These are phyloP conservation scores for Bujurquina vittata DNA, from an alignment of 2,113 vertebrate genomes.

Conservation along the genomic window DNA sequence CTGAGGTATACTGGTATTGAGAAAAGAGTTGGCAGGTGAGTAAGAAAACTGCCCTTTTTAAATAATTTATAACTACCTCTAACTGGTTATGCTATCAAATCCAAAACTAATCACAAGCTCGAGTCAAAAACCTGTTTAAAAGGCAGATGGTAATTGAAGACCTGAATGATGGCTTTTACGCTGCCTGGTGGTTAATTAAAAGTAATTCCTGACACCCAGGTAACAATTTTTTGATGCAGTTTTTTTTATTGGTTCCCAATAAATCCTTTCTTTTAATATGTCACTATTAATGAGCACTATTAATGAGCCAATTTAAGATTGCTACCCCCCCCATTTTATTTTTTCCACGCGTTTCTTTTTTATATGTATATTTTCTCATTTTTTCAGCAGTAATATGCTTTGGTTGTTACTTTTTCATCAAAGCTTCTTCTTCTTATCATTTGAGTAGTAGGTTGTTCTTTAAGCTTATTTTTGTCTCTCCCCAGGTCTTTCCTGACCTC, in stretches of 20 bases:
- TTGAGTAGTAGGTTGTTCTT: background rate
- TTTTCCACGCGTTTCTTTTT: background rate
- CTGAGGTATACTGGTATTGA: conserved; percentile 86
- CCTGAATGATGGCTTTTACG: background rate
- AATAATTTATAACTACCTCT: background rate
- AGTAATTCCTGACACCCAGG: background rate
- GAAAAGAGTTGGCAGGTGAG: conserved; percentile 88
- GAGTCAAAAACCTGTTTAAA: background rate
- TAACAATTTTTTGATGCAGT: background rate
- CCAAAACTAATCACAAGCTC: background rate
- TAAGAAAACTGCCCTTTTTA: background rate
- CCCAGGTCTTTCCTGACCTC: conserved; percentile 89
- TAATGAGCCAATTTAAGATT: background rate
- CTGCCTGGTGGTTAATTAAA: conserved; percentile 28
- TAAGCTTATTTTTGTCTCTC: conserved; percentile 42
- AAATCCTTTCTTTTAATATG: background rate
- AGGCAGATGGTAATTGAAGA: background rate
- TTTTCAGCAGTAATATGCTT: background rate
- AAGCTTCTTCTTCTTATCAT: background rate
- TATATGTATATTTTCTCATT: background rate
- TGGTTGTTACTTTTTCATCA: background rate
- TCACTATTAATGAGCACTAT: background rate
- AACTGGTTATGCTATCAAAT: background rate
- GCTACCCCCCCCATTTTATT: background rate
- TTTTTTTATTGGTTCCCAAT: background rate